Evolutionary conservation across 2,888 invertebrate species (phyloP), one percentile per base, ranked within the genome.

Genomic region (Pherbina coryleti): DNA sequence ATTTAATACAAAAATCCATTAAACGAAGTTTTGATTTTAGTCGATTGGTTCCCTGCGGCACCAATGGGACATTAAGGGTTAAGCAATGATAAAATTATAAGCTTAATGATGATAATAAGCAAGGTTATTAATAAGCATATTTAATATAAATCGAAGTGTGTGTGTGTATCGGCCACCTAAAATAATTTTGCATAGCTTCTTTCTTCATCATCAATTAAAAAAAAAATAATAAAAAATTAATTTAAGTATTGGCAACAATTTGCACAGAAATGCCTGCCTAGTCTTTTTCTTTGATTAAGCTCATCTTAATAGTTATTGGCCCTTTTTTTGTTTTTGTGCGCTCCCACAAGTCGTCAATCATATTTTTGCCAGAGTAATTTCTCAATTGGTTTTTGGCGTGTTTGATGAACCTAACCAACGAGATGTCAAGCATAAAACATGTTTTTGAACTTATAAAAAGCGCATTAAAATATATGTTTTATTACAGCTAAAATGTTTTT

Each of bases 391-490:
- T 44, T 70, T 22, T 25, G 53, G 53, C 53, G 34, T 71, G 31
- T 31, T 55, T 55, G 55, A 71, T 71, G 71, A 71, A 55, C 71
- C 31, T 34, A 71, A 55, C 55, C 17, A 34, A 72, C 72, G 37
- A 37, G n/a, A 37, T 72, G 72, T 60, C 60, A 37, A 22, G 37
- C 31, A 57, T 34, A 37, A 44, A 44, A 44, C n/a, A 57, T 31
- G n/a, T 60, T 57, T 57, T 34, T 60, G n/a, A 44, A 57, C 72
- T 57, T 72, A 72, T 72, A 72, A 72, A 60, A 72, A 72, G 22
- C 34, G n/a, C 7, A 72, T 72, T 57, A 72, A 44, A 44, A 44
- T 2, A 44, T 44, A 11, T 44, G 11, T 44, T 5, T 22, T 60
- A 60, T 22, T 14, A 9, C 25, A 28, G 25, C 28, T 28, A 28